phyloP scores from a whole-genome alignment of 2,888 invertebrate genomes.

The Notodonta ziczac region DNA sequence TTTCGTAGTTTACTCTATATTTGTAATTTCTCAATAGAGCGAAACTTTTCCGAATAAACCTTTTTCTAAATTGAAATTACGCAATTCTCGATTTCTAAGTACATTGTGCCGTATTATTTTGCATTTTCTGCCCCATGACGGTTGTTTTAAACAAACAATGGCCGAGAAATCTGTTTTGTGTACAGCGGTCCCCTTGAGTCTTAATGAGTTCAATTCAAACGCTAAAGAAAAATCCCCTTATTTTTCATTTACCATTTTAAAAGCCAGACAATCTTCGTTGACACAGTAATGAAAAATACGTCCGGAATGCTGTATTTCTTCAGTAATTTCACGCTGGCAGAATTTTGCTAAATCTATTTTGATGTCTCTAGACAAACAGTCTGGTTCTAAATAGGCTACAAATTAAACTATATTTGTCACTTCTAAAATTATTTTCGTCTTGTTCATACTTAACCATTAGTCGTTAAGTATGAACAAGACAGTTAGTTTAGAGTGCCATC shows the following conservation, averaged over 20 bases:
- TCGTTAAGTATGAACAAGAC: too few relatives aligned
- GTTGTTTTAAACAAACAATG: conserved; percentile 47
- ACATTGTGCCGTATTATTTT: conserved; percentile 7
- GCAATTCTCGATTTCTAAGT: not conserved
- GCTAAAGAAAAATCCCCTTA: conserved; percentile 28
- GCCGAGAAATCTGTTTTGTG: conserved; percentile 37
- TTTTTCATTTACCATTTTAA: conserved; percentile 41
- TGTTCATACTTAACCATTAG: too few relatives aligned
- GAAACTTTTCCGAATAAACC: not conserved
- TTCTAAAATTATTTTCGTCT: too few relatives aligned
- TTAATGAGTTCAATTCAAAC: conserved; percentile 53
- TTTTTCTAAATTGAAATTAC: not conserved
- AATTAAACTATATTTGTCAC: too few relatives aligned
- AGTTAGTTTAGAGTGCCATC: too few relatives aligned
- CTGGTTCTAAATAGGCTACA: too few relatives aligned
- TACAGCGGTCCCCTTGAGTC: conserved; percentile 32
- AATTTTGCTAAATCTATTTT: too few relatives aligned
- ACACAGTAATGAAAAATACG: conserved; percentile 36
- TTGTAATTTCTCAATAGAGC: too few relatives aligned
- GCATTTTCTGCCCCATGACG: conserved; percentile 15
- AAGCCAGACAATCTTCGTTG: conserved; percentile 41
- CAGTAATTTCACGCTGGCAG: too few relatives aligned
- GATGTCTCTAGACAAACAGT: too few relatives aligned
- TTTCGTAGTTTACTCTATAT: too few relatives aligned
- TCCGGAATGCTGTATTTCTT: conserved; percentile 13